These are phyloP conservation scores for Cheilosia vulpina DNA, from an alignment of 2,888 invertebrate species.

Conservation along the genomic window DNA sequence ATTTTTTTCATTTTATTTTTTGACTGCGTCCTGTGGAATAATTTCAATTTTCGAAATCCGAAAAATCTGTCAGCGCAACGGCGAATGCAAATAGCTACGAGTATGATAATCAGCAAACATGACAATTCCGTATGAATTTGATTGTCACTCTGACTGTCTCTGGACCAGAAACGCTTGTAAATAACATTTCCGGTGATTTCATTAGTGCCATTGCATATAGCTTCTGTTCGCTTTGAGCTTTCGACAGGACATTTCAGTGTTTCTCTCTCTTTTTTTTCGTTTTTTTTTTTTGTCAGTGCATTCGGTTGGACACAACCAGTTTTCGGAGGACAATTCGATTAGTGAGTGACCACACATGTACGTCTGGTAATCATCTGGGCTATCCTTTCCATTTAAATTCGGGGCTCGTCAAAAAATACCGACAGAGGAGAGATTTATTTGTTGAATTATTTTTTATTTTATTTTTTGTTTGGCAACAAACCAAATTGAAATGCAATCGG, in stretches of 20 bases:
- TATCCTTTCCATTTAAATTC: slow-evolving; percentile 65
- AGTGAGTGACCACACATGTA: slow-evolving; percentile 70
- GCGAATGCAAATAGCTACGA: slow-evolving; percentile 45
- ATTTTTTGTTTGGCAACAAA: slow-evolving; percentile 3
- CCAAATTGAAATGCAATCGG: slow-evolving; percentile 34
- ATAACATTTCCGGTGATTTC: slow-evolving; percentile 75
- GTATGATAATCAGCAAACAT: slow-evolving; percentile 68
- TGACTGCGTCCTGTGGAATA: neutral
- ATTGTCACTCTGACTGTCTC: slow-evolving; percentile 47
- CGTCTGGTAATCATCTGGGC: slow-evolving; percentile 70
- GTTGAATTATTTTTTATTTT: neutral
- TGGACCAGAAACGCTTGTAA: slow-evolving; percentile 69
- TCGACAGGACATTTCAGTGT: slow-evolving; percentile 46
- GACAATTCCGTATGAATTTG: slow-evolving; percentile 61
- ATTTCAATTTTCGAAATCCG: slow-evolving; percentile 22
- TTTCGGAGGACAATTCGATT: slow-evolving; percentile 73
- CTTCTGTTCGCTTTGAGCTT: slow-evolving; percentile 65
- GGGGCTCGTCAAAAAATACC: slow-evolving; percentile 20
- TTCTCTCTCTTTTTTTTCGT: neutral
- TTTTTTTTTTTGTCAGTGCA: neutral
- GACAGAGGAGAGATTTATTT: slow-evolving; percentile 28
- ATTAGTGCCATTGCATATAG: slow-evolving; percentile 67
- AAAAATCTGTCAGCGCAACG: slow-evolving; percentile 24
- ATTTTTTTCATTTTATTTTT: neutral
- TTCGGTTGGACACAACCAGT: slow-evolving; percentile 67